Conservation (phyloP, 2,888 invertebrate species). For the Stratiomys singularior region DNA sequence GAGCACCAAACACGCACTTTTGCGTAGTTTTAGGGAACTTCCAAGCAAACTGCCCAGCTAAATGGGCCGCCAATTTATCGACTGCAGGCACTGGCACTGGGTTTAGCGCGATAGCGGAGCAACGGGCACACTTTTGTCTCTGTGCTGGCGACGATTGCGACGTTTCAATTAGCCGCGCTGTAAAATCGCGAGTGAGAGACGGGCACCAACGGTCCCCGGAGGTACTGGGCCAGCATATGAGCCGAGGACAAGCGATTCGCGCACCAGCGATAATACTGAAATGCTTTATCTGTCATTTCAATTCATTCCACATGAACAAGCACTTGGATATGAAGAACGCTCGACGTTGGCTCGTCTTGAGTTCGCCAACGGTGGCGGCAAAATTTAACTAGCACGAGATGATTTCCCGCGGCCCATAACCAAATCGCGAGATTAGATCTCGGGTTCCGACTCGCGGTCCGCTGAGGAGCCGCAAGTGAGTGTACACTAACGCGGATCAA, state of each 20-base stretch:
- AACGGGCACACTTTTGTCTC: not conserved
- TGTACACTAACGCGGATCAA: constrained; percentile 5
- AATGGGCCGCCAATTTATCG: not conserved
- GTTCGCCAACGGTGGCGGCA: constrained; percentile 2
- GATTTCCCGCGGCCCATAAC: not conserved
- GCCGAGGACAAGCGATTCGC: not conserved
- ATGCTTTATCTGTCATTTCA: constrained; percentile 34
- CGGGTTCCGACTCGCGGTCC: not conserved
- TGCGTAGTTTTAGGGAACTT: not conserved
- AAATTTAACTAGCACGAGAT: not conserved
- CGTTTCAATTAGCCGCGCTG: constrained; percentile 16
- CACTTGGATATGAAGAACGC: not conserved
- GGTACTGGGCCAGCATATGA: no score
- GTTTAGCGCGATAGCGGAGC: not conserved
- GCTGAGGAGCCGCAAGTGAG: no score
- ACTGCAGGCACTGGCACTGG: not conserved
- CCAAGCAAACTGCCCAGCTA: not conserved
- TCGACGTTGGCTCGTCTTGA: not conserved
- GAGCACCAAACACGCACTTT: not conserved
- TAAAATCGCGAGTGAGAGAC: constrained; percentile 15
- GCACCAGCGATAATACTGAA: not conserved
- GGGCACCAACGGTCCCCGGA: not conserved
- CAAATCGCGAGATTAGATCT: not conserved
- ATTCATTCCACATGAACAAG: not conserved
- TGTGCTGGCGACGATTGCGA: not conserved